Conservation (phyloP, 1,140 invertebrate genomes). For the Pogonomyrmex californicus region DNA sequence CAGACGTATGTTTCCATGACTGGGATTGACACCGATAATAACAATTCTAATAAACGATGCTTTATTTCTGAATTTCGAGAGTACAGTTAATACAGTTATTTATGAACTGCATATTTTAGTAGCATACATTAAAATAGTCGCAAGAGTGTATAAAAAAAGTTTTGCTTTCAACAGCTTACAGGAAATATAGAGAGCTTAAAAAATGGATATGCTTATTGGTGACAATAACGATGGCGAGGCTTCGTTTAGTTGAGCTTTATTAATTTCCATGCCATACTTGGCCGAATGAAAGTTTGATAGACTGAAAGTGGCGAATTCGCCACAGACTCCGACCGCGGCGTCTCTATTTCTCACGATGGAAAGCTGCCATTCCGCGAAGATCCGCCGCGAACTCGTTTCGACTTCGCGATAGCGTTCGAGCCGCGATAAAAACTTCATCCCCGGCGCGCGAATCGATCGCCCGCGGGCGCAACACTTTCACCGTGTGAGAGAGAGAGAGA, state of each 20-base stretch:
- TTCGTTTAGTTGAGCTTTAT: background rate
- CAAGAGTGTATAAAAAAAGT: background rate
- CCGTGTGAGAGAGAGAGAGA: conserved; percentile 5
- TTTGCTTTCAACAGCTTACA: background rate
- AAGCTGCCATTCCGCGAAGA: conserved; percentile 42
- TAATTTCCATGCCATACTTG: background rate
- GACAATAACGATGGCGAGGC: too few relatives aligned
- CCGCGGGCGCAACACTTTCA: conserved; percentile 70
- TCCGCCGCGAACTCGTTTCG: conserved; percentile 43
- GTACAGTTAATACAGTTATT: background rate
- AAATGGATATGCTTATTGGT: background rate
- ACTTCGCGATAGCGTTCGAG: conserved; percentile 55
- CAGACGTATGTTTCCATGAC: background rate
- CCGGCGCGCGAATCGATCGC: conserved; percentile 67
- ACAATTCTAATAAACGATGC: background rate
- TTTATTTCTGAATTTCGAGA: background rate
- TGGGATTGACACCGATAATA: background rate
- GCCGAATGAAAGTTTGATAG: background rate
- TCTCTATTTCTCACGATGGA: conserved; percentile 34
- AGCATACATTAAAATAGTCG: background rate
- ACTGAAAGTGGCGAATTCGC: conserved; percentile 12
- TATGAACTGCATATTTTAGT: background rate
- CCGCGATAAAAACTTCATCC: conserved; percentile 65
- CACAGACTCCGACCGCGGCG: background rate
- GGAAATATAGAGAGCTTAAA: background rate